A percentile compares a stretch with the other conserved stretches of the same genome.
phyloP scores from a whole-genome alignment of 2,888 invertebrate genomes.

The Yponomeuta malinellus region DNA sequence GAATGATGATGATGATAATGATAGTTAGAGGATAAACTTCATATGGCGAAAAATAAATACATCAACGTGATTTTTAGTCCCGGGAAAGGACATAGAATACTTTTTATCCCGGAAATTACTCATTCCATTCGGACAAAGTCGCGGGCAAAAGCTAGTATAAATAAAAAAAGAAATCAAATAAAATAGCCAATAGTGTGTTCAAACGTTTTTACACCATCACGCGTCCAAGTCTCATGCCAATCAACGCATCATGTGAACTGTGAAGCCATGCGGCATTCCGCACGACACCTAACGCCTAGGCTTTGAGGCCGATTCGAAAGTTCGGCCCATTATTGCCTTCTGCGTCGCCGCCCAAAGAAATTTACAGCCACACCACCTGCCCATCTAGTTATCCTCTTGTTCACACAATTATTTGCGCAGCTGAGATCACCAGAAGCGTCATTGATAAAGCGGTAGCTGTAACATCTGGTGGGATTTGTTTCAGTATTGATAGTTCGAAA shows the following conservation, averaged over 20 bases:
- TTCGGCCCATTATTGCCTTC: slow-evolving; percentile 53
- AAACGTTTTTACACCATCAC: neutral
- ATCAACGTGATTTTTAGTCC: no score
- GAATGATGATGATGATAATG: no score
- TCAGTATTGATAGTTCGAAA: neutral
- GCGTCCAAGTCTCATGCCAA: neutral
- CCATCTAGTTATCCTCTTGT: neutral
- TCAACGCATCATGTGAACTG: neutral
- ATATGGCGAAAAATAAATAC: no score
- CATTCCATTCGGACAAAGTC: no score
- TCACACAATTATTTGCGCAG: neutral
- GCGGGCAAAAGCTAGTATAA: no score
- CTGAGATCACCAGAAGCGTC: neutral
- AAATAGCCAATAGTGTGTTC: no score
- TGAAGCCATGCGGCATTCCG: neutral
- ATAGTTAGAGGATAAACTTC: no score
- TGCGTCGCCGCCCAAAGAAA: slow-evolving; percentile 54
- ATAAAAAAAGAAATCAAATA: no score
- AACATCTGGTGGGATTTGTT: neutral
- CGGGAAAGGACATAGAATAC: no score
- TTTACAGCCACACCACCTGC: slow-evolving; percentile 26
- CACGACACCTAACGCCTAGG: neutral
- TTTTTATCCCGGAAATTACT: no score
- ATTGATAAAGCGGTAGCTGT: neutral
- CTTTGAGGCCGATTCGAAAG: slow-evolving; percentile 18